A percentile compares a stretch with the other conserved stretches of the same genome.
phyloP scores from a whole-genome alignment of 2,888 invertebrate species.

The Marasmarcha lunaedactyla region DNA sequence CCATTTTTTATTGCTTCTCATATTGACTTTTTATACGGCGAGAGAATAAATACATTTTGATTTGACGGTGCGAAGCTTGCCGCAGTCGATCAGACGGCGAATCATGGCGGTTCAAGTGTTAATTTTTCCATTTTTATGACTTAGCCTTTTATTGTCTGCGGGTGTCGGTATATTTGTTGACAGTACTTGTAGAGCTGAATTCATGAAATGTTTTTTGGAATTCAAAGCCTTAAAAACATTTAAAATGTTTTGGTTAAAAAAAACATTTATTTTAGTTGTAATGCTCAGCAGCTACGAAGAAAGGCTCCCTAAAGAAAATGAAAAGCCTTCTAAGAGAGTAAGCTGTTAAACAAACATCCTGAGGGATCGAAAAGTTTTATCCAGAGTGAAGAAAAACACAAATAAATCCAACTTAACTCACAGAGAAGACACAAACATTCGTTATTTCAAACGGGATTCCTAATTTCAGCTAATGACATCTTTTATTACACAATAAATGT shows the following conservation, averaged over 20 bases:
- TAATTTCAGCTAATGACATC: slow-evolving; percentile 37
- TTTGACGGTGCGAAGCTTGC: slow-evolving; percentile 48
- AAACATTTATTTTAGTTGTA: too few relatives aligned
- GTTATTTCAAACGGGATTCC: slow-evolving; percentile 23
- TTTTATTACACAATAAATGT: slow-evolving; percentile 21
- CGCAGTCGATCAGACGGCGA: slow-evolving; percentile 49
- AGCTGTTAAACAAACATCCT: slow-evolving; percentile 50
- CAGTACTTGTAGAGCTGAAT: too few relatives aligned
- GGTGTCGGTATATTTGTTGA: too few relatives aligned
- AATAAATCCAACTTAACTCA: slow-evolving; percentile 55
- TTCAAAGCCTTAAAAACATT: too few relatives aligned
- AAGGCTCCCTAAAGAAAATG: too few relatives aligned
- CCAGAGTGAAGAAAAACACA: slow-evolving; percentile 48
- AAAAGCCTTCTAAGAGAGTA: slow-evolving; percentile 16
- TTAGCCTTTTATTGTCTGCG: background rate
- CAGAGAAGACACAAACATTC: slow-evolving; percentile 33
- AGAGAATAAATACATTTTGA: slow-evolving; percentile 69
- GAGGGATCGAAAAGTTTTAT: slow-evolving; percentile 48
- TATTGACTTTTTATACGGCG: slow-evolving; percentile 68
- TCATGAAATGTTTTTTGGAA: too few relatives aligned
- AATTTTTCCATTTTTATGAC: background rate
- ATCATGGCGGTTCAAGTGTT: slow-evolving; percentile 29
- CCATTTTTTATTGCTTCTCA: slow-evolving; percentile 63
- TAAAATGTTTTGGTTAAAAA: too few relatives aligned
- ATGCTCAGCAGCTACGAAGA: too few relatives aligned